These are phyloP conservation scores for Aurelia aurita DNA, from an alignment of 30 jellyfish, hydroid and myxozoan species.

Conservation along the genomic window DNA sequence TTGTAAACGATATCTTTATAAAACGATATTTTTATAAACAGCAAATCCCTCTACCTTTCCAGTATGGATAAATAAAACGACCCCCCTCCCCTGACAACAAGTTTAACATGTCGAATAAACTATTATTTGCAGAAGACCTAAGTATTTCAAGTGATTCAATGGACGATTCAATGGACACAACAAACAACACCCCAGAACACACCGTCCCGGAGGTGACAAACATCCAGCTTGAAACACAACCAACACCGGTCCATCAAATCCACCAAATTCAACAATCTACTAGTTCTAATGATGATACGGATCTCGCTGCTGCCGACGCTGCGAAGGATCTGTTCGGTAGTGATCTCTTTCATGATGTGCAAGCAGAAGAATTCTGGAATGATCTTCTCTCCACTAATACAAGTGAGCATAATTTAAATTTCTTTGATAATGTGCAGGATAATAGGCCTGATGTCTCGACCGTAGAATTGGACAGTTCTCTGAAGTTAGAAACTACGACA, in stretches of 20 bases:
- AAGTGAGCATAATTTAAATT: constrained; percentile 86
- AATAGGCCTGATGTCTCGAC: constrained; percentile 66
- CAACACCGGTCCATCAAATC: constrained; percentile 43
- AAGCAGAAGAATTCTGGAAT: constrained; percentile 97
- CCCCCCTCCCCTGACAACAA: no score
- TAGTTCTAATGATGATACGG: constrained; percentile 69
- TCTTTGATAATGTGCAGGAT: constrained; percentile 72
- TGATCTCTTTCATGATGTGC: constrained; percentile 92
- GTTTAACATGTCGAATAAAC: neutral
- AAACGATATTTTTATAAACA: no score
- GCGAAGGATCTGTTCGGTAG: constrained; percentile 97
- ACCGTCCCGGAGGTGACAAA: constrained; percentile 90
- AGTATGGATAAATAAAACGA: no score
- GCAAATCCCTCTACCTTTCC: no score
- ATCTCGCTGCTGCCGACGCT: constrained; percentile 93
- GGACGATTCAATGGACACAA: constrained; percentile 97
- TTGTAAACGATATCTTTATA: no score
- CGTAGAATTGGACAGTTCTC: constrained; percentile 86
- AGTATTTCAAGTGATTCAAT: constrained; percentile 91
- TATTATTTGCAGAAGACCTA: constrained; percentile 78
- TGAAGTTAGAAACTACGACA: constrained; percentile 76
- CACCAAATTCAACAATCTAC: constrained; percentile 46
- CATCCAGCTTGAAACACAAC: constrained; percentile 64
- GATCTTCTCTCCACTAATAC: constrained; percentile 86
- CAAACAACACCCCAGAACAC: constrained; percentile 93